A percentile compares a stretch with the other conserved stretches of the same genome.
Conservation (phyloP, 2,113 vertebrate genomes). For the Alethe diademata region DNA sequence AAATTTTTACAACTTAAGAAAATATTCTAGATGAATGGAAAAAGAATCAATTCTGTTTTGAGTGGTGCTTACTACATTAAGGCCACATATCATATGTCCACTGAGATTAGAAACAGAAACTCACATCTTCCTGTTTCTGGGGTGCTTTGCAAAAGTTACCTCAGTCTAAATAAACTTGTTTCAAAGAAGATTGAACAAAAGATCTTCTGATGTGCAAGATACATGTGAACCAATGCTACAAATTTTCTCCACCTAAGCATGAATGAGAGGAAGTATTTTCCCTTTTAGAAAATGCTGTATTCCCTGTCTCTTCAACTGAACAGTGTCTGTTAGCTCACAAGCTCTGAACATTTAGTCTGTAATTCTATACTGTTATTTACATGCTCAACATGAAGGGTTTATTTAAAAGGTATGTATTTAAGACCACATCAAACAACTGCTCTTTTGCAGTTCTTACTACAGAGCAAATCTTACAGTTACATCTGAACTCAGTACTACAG, state of each 20-base stretch:
- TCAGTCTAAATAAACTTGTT: conserved; percentile 61
- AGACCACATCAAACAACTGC: conserved; percentile 11
- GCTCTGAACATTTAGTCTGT: conserved; percentile 29
- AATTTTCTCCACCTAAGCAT: not conserved
- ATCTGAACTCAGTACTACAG: not conserved
- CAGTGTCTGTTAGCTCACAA: not conserved
- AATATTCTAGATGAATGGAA: conserved; percentile 51
- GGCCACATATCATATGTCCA: conserved; percentile 57
- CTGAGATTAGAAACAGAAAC: conserved; percentile 72
- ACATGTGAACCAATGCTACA: not conserved
- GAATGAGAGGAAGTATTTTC: not conserved
- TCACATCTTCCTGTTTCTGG: conserved; percentile 59
- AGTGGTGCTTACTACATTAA: conserved; percentile 55
- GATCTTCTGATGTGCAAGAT: not conserved
- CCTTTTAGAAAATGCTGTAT: not conserved
- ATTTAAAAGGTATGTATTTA: conserved; percentile 21
- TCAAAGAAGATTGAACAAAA: conserved; percentile 23
- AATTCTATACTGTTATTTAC: conserved; percentile 51
- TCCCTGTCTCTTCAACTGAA: not conserved
- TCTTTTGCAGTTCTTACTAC: not conserved
- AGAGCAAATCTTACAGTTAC: not conserved
- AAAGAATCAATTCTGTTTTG: conserved; percentile 36
- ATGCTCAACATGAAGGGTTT: not conserved
- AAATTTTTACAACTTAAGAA: conserved; percentile 63
- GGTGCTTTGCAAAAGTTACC: conserved; percentile 62